These are phyloP conservation scores for Hypsibius dujardini DNA, from an alignment of 1,140 invertebrate genomes.

Conservation along the genomic window DNA sequence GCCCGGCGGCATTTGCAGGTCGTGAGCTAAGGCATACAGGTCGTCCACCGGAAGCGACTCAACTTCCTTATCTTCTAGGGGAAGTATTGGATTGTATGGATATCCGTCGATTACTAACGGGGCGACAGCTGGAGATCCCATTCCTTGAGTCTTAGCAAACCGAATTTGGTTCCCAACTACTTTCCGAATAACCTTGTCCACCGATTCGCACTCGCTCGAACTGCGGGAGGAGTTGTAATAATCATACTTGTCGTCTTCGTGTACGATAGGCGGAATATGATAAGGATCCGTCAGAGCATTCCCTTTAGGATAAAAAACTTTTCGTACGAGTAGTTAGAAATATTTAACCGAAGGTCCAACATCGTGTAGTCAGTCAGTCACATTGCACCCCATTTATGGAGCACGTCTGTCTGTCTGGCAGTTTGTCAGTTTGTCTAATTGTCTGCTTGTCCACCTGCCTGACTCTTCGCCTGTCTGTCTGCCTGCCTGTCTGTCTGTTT, in stretches of 20 bases:
- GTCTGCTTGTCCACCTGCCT: no score
- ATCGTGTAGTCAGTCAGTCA: no score
- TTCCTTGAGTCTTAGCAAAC: neutral
- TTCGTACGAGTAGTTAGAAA: no score
- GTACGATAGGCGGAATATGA: neutral
- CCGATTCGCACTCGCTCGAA: conserved; percentile 9
- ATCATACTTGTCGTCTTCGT: conserved; percentile 5
- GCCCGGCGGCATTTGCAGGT: conserved; percentile 14
- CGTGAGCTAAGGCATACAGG: conserved; percentile 6
- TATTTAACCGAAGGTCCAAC: no score
- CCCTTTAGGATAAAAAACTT: neutral
- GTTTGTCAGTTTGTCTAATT: no score
- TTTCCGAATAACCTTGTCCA: neutral
- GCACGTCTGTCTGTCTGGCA: no score
- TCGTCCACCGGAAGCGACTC: neutral
- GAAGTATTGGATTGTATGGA: no score
- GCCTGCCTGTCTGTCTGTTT: no score
- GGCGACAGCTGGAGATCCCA: no score
- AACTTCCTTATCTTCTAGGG: neutral
- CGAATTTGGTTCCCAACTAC: neutral
- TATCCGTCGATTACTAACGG: no score
- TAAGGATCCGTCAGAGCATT: neutral
- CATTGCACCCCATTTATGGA: no score
- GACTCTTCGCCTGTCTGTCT: no score
- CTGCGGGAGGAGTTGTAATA: neutral